Conservation (phyloP, 2,888 invertebrate species). For the Ptychoptera albimana region DNA sequence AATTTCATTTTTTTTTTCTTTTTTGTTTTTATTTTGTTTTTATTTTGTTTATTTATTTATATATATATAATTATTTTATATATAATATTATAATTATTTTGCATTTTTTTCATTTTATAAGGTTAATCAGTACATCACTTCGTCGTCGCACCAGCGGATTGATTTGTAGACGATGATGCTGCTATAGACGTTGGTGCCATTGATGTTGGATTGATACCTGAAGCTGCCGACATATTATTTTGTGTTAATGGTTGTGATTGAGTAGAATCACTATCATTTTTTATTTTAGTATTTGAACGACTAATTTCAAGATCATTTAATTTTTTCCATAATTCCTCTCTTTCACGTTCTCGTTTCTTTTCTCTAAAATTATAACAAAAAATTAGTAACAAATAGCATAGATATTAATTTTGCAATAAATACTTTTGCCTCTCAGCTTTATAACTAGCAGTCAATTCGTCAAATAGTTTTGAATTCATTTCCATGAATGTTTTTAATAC, state of each 20-base stretch:
- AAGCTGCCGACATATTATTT: conserved; percentile 5
- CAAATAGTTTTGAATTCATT: conserved; percentile 91
- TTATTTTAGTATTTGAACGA: conserved; percentile 23
- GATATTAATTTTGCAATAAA: background rate
- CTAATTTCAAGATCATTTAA: conserved; percentile 77
- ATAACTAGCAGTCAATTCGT: conserved; percentile 93
- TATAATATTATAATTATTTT: conserved; percentile 6
- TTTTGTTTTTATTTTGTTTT: conserved; percentile 1
- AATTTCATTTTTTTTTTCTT: background rate
- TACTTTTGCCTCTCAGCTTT: conserved; percentile 98
- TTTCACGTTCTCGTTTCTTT: conserved; percentile 67
- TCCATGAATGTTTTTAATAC: conserved; percentile 95
- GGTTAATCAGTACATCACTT: conserved; percentile 18
- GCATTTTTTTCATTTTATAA: conserved; percentile 7
- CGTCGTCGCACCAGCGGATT: conserved; percentile 16
- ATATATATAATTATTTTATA: conserved; percentile 6
- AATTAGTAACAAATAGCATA: background rate
- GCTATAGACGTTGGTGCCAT: background rate
- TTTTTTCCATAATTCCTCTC: conserved; percentile 94
- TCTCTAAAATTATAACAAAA: conserved; percentile 19
- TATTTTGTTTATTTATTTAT: conserved; percentile 2
- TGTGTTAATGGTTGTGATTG: conserved; percentile 16
- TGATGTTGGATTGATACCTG: conserved; percentile 4
- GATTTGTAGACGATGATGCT: conserved; percentile 6
- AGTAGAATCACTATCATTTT: conserved; percentile 14